phyloP scores from a whole-genome alignment of 2,888 invertebrate genomes.

The Amphipyra tragopoginis region DNA sequence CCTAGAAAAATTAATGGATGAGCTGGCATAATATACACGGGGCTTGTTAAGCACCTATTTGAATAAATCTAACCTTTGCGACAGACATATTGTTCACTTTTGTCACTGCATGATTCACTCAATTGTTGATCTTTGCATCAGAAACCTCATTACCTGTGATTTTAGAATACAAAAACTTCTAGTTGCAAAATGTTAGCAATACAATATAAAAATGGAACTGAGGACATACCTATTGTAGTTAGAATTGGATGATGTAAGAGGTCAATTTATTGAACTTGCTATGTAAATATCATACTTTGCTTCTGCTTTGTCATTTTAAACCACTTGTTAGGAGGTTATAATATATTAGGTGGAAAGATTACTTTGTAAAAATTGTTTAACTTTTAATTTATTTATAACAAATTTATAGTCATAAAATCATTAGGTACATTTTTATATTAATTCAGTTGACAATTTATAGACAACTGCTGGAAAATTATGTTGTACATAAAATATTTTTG shows the following conservation, averaged over 20 bases:
- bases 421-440: constrained; percentile 37
- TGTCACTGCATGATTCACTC: not conserved
- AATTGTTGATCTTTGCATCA: not conserved
- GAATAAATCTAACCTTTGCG: not conserved
- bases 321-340: constrained; percentile 35
- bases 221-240: not conserved
- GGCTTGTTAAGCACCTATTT: not conserved
- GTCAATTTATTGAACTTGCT: constrained; percentile 56
- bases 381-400: constrained; percentile 56
- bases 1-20: not conserved
- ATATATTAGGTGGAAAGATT: constrained; percentile 51
- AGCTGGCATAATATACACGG: not conserved
- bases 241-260: constrained; percentile 43
- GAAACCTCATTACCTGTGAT: not conserved
- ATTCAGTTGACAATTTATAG: constrained; percentile 47
- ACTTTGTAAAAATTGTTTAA: constrained; percentile 53
- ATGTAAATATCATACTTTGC: constrained; percentile 52
- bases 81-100: not conserved
- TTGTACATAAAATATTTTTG: constrained; percentile 50
- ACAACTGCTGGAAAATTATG: constrained; percentile 20
- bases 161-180: not conserved
- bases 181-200: constrained; percentile 10
- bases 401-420: constrained; percentile 54
- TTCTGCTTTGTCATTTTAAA: constrained; percentile 56
- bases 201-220: constrained; percentile 6